Conservation (phyloP, 2,888 invertebrate species). For the Nesidiocoris tenuis region DNA sequence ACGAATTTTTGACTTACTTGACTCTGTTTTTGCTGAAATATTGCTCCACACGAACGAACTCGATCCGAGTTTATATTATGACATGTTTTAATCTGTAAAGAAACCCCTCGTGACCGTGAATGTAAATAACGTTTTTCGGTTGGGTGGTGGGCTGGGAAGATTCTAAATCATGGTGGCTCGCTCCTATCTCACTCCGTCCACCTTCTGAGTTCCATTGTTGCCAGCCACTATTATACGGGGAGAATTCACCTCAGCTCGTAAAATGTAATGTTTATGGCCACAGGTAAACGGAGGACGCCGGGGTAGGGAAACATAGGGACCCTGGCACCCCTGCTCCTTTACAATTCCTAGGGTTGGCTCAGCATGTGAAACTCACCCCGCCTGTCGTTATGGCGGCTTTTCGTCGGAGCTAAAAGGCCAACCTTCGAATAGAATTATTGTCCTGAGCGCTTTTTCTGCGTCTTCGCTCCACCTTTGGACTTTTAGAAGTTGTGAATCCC, state of each 20-base stretch:
- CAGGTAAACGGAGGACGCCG: slow-evolving; percentile 8
- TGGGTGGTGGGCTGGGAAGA: slow-evolving; percentile 5
- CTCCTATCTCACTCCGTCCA: neutral
- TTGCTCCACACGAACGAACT: no score
- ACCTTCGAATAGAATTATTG: slow-evolving; percentile 2
- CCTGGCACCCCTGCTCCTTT: neutral
- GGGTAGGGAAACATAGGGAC: neutral
- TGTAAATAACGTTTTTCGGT: slow-evolving; percentile 13
- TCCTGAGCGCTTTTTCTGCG: neutral
- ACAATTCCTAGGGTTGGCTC: slow-evolving; percentile 6
- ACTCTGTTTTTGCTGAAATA: no score
- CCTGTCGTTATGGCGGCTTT: slow-evolving; percentile 2
- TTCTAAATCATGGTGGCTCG: slow-evolving; percentile 9
- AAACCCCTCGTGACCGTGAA: neutral
- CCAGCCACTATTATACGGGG: slow-evolving; percentile 6
- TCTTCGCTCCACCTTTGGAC: neutral
- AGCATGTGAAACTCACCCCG: neutral
- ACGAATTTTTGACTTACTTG: no score
- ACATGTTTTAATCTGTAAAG: no score
- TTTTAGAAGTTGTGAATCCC: neutral
- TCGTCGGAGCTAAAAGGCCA: slow-evolving; percentile 12
- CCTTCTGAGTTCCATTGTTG: slow-evolving; percentile 14
- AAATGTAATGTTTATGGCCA: slow-evolving; percentile 28
- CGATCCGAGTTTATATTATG: no score
- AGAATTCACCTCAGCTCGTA: slow-evolving; percentile 22